Conservation (phyloP, 1,140 invertebrate species). For the Lordiphosa mommai region DNA sequence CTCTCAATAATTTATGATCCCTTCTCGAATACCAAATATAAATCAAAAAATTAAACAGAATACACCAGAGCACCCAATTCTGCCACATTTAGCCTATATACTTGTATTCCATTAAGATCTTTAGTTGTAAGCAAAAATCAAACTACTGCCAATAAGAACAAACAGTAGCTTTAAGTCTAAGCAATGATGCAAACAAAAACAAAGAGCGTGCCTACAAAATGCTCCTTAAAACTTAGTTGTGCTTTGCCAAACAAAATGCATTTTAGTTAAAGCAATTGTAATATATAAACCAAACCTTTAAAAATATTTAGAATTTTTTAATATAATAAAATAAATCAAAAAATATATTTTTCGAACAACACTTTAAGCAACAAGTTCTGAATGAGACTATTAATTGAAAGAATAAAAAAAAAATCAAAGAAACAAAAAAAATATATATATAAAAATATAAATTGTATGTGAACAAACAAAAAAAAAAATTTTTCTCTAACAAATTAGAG, state of each 20-base stretch:
- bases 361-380: slow-evolving; percentile 78
- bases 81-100: slow-evolving; percentile 33
- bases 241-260: slow-evolving; percentile 42
- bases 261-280: slow-evolving; percentile 51
- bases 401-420: slow-evolving; percentile 10
- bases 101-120: slow-evolving; percentile 9
- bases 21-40: background rate
- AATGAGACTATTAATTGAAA: slow-evolving; percentile 78
- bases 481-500: slow-evolving; percentile 47
- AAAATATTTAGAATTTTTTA: slow-evolving; percentile 37
- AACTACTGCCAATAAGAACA: slow-evolving; percentile 79
- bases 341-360: slow-evolving; percentile 74
- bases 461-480: slow-evolving; percentile 11
- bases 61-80: slow-evolving; percentile 74
- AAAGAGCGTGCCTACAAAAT: slow-evolving; percentile 44
- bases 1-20: too few species aligned
- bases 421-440: slow-evolving; percentile 1
- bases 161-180: slow-evolving; percentile 73
- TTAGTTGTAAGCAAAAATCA: slow-evolving; percentile 24
- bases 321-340: slow-evolving; percentile 62
- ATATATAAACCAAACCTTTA: slow-evolving; percentile 39
- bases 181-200: slow-evolving; percentile 1
- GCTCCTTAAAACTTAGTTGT: slow-evolving; percentile 37
- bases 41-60: slow-evolving; percentile 49
- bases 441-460: slow-evolving; percentile 24